These are phyloP conservation scores for Hylyphantes graminicola DNA, from an alignment of 1,140 invertebrate species.

Conservation along the genomic window DNA sequence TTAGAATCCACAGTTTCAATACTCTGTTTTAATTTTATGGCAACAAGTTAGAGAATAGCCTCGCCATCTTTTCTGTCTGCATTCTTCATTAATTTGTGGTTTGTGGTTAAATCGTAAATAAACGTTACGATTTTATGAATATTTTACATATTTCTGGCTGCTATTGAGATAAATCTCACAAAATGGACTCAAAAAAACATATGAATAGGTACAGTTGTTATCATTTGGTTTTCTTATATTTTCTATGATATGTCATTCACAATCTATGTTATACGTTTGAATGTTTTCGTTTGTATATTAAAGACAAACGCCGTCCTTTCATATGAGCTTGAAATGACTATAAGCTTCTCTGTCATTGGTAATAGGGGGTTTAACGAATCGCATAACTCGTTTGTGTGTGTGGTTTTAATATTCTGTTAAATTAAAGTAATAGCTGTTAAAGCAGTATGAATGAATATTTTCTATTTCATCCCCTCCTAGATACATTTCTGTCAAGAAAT, in stretches of 20 bases:
- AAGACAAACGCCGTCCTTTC: neutral
- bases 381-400: no score
- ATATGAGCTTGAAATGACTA: no score
- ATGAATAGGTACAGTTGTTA: slow-evolving; percentile 18
- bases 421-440: no score
- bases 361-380: no score
- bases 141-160: neutral
- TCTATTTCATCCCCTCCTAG: no score
- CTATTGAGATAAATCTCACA: neutral
- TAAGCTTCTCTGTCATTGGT: no score
- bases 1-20: no score
- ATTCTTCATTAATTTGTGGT: neutral
- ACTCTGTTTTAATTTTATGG: no score
- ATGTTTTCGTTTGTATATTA: neutral
- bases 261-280: neutral
- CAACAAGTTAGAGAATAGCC: neutral
- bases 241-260: neutral
- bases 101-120: slow-evolving; percentile 31
- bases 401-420: no score
- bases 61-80: slow-evolving; percentile 35
- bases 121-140: slow-evolving; percentile 9
- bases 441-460: no score
- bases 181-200: slow-evolving; percentile 46
- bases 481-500: no score
- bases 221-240: neutral